Percentiles rank a stretch among this genome's conserved stretches.
Evolutionary conservation across 1,140 invertebrate species (phyloP).

Genomic region (Lasioglossum albipes): DNA sequence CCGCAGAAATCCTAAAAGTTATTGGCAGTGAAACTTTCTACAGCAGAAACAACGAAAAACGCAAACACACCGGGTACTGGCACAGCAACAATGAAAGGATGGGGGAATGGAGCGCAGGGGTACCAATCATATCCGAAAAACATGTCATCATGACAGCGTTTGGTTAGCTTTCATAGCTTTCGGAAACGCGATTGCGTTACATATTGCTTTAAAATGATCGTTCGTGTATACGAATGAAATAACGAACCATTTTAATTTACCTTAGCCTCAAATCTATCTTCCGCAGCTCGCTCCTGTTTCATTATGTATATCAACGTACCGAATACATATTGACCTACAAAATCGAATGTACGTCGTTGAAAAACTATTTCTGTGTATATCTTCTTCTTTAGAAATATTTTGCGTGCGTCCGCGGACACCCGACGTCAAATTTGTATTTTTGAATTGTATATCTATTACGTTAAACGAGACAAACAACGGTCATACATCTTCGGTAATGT

Average conservation of each 20-base stretch:
- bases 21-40: constrained; percentile 17
- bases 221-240: background rate
- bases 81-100: constrained; percentile 61
- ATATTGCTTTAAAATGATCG: background rate
- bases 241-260: accelerated
- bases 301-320: too few relatives aligned
- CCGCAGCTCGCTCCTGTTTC: background rate
- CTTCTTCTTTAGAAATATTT: background rate
- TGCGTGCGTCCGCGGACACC: background rate
- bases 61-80: constrained; percentile 65
- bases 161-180: constrained; percentile 24
- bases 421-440: background rate
- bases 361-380: background rate
- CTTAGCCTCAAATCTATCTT: background rate
- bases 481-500: background rate
- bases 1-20: constrained; percentile 25
- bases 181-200: background rate
- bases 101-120: constrained; percentile 38
- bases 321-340: background rate
- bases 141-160: constrained; percentile 36
- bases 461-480: background rate
- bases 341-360: background rate
- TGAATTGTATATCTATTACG: background rate
- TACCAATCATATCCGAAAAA: constrained; percentile 25
- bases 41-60: constrained; percentile 56